A percentile compares a stretch with the other conserved stretches of the same genome.
These are phyloP conservation scores for Drosophila arawakana DNA, from an alignment of 1,140 invertebrate species.

Conservation along the genomic window DNA sequence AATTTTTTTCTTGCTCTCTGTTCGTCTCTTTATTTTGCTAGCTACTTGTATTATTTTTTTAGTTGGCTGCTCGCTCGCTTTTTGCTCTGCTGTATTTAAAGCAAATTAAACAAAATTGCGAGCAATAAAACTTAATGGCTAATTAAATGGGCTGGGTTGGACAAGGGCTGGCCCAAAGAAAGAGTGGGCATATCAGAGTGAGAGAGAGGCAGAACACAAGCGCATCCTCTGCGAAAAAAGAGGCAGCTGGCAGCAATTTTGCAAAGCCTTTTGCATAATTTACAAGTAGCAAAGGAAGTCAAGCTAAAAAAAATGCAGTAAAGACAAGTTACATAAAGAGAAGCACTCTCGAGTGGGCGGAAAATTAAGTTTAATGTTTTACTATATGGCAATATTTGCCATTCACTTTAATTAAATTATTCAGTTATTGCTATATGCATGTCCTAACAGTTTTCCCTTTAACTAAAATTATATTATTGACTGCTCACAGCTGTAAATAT, in stretches of 20 bases:
- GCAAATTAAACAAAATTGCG: conserved; percentile 82
- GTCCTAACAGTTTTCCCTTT: not conserved
- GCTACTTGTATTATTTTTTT: conserved; percentile 38
- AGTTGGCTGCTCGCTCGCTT: conserved; percentile 26
- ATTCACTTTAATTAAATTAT: conserved; percentile 76
- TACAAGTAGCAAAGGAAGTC: conserved; percentile 68
- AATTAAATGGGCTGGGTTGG: conserved; percentile 79
- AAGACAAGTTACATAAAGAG: conserved; percentile 30
- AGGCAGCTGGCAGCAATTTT: conserved; percentile 74
- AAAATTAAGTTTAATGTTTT: conserved; percentile 64
- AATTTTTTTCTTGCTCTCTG: conserved; percentile 19
- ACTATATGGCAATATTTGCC: conserved; percentile 58
- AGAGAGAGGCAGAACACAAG: conserved; percentile 27
- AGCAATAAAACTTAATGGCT: conserved; percentile 82
- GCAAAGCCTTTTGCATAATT: conserved; percentile 78
- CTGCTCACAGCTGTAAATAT: conserved; percentile 46
- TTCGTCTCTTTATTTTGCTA: conserved; percentile 3
- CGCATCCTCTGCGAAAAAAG: conserved; percentile 11
- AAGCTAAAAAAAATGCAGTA: conserved; percentile 29
- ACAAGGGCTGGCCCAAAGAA: conserved; percentile 43
- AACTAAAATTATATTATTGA: not conserved
- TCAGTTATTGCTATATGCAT: conserved; percentile 64
- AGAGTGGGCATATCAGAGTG: conserved; percentile 8
- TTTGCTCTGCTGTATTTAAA: conserved; percentile 72
- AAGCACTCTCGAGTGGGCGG: conserved; percentile 34